phyloP scores from a whole-genome alignment of 1,140 invertebrate species.

The Thaumetopoea pityocampa region DNA sequence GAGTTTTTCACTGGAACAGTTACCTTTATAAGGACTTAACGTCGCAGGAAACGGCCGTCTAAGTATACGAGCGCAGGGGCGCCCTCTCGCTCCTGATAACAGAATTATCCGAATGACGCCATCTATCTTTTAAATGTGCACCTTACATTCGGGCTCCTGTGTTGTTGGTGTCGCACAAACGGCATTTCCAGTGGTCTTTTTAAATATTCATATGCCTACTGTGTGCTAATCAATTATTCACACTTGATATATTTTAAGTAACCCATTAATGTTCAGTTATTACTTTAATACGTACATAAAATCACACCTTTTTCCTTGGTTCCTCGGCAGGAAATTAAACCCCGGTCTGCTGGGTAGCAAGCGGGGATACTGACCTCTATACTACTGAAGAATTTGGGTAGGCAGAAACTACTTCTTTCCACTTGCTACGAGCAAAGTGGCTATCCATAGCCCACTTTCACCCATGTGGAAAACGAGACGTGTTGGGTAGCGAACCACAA shows the following conservation, averaged over 20 bases:
- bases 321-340: too few species aligned
- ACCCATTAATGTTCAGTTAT: neutral
- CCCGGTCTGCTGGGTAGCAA: too few species aligned
- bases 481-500: too few species aligned
- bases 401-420: too few species aligned
- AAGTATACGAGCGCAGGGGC: constrained; percentile 62
- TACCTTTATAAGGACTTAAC: constrained; percentile 72
- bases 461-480: too few species aligned
- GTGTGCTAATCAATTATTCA: constrained; percentile 9
- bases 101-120: constrained; percentile 75
- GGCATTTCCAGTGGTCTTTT: constrained; percentile 21
- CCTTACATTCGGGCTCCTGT: constrained; percentile 67
- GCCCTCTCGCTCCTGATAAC: constrained; percentile 71
- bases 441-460: too few species aligned
- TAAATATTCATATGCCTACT: constrained; percentile 25
- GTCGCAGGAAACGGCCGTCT: constrained; percentile 65
- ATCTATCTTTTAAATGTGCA: constrained; percentile 77
- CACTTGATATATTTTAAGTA: constrained; percentile 2
- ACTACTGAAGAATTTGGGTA: too few species aligned
- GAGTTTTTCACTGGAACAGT: constrained; percentile 69
- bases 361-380: too few species aligned
- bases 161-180: constrained; percentile 32
- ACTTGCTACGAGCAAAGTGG: too few species aligned
- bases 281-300: constrained; percentile 2
- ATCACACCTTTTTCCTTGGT: neutral